Conservation (phyloP, 2,797 vertebrate genomes). For the Discoglossus pictus region DNA sequence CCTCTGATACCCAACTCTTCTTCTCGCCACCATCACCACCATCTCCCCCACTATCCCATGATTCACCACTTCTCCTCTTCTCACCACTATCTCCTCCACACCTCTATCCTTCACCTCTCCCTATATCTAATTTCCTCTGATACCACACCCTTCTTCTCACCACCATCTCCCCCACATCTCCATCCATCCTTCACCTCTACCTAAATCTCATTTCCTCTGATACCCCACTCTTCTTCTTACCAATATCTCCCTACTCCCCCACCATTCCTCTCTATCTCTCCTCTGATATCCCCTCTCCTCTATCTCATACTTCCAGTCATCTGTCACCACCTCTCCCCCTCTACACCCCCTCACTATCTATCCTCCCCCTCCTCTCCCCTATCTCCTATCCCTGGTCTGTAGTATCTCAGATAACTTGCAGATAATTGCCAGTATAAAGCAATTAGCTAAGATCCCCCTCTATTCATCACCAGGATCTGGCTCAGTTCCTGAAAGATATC, state of each 20-base stretch:
- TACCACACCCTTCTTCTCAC: too few species aligned
- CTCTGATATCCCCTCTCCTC: conserved; percentile 26
- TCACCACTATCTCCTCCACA: too few species aligned
- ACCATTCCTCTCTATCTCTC: conserved; percentile 13
- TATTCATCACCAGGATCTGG: conserved; percentile 45
- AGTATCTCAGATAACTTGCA: conserved; percentile 54
- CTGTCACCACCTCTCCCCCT: conserved; percentile 34
- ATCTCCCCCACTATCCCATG: too few species aligned
- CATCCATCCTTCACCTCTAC: too few species aligned
- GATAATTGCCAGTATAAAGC: conserved; percentile 57
- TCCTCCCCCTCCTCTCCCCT: not conserved
- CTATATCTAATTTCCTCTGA: too few species aligned
- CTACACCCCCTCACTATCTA: not conserved
- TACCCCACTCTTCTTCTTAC: too few species aligned
- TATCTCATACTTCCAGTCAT: conserved; percentile 9
- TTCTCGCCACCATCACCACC: too few species aligned
- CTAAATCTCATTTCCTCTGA: too few species aligned
- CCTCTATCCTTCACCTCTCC: too few species aligned
- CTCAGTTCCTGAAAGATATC: conserved; percentile 57
- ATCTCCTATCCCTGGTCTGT: conserved; percentile 33
- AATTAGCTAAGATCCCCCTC: conserved; percentile 49
- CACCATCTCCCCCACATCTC: too few species aligned
- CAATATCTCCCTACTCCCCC: not conserved
- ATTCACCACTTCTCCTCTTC: too few species aligned
- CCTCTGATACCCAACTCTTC: too few species aligned